Base-by-base conservation (phyloP, 2,888 invertebrate species). In the Microctonus aethiopoides region DNA sequence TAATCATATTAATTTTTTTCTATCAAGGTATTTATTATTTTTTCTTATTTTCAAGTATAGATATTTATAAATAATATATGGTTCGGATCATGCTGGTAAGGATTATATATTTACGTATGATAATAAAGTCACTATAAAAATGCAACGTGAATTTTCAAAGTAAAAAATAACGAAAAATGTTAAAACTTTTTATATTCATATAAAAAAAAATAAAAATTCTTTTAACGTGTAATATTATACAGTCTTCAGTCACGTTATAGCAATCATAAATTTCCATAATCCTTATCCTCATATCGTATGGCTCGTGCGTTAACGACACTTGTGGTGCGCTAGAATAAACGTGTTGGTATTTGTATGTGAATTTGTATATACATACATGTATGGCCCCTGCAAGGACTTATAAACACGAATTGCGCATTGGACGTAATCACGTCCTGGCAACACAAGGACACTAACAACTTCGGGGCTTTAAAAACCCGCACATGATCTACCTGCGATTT, bases 191-290 rank as follows among this genome's bases (percentile, higher is more conserved):
- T 46, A 16, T n/a, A 46, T 46, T 4, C 4, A 29, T 5, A 29
- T 29, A 7, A 29, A 7, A 29, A 29, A 29, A 29, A n/a, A 46
- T 16, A 46, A 34, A 29, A 63, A 63, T 63, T 63, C 51, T 22
- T 63, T 29, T n/a, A 29, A 16, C 34, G 32, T 34, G 46, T 32
- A 29, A 63, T 36, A 51, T 63, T 51, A 63, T 29, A 63, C 32
- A 46, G 29, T 63, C 51, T 51, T 63, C 63, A 63, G 51, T 51
- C 63, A 63, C 63, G 46, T 46, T 36, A 46, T 29, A 51, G 63
- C 39, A 39, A 46, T 63, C 46, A 63, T 46, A 51, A 63, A 68
- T 68, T 68, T 68, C 68, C 68, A 68, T 68, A 68, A 68, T 68
- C 68, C 68, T 46, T 46, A 63, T 54, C 51, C 68, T 62, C 61